Base-by-base conservation (phyloP, 2,113 vertebrate species). In the Nestor notabilis region DNA sequence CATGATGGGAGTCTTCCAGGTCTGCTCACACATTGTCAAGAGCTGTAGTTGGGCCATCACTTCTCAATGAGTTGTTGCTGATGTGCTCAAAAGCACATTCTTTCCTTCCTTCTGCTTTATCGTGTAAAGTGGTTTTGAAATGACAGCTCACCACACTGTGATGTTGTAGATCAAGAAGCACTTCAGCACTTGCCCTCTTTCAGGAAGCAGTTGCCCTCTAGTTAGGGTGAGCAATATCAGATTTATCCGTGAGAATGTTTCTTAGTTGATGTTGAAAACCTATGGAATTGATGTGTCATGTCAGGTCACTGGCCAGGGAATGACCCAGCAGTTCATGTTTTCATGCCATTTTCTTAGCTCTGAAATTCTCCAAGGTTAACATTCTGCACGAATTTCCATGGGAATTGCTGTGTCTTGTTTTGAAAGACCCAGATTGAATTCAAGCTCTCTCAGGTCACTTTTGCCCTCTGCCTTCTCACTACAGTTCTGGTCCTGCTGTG, bases 1-100 rank as follows among this genome's bases (percentile, higher is more conserved):
- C 46, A 8, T 15, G 53, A 7, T 0, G 2, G 31, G 41, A 61
- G 37, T 27, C 58, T 52, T 61, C 13, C 0, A 0, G 47, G 33
- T 7, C 64, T 16, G 64, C n/a, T 84, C 12, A 2, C 41, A 27
- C 21, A 2, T 63, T 61, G 76, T 52, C 31, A 44, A 44, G 83
- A 93, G 44, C 66, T 79, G 72, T 47, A 50, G 39, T 65, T 87
- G 2, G 5, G 41, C 44, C 3, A 0, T 49, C 15, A 17, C 41
- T 41, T 70, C 68, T 60, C 1, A 0, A 10, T 25, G 63, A 23
- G 24, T 17, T 55, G 17, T 61, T n/a, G 75, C 52, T 50, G 61
- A 25, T 27, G 8, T 71, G 46, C 35, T 64, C n/a, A 44, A 25
- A 41, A 44, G 21, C 10, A 19, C 58, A 7, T 52, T 31, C 31